phyloP scores from a whole-genome alignment of 92 coral and sea anemone species.

The Meandrina meandrites region DNA sequence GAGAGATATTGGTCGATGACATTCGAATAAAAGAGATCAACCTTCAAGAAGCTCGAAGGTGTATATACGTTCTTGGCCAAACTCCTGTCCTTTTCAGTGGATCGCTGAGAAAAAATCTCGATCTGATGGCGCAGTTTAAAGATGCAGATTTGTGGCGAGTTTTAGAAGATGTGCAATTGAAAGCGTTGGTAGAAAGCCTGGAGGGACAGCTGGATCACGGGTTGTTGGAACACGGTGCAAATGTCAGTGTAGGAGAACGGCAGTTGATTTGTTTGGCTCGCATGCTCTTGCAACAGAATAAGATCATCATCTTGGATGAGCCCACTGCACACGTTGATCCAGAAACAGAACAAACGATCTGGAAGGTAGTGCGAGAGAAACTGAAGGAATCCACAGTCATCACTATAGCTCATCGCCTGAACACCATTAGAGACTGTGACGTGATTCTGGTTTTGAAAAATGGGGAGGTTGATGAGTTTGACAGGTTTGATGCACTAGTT shows the following conservation, averaged over 20 bases:
- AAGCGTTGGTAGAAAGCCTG: slow-evolving; percentile 53
- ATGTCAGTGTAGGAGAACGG: slow-evolving; percentile 77
- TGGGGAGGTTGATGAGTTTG: slow-evolving; percentile 11
- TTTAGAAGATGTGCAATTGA: slow-evolving; percentile 72
- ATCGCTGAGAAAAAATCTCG: slow-evolving; percentile 66
- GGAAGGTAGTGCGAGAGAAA: slow-evolving; percentile 22
- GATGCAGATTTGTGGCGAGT: slow-evolving; percentile 73
- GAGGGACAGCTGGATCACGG: slow-evolving; percentile 60
- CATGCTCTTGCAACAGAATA: slow-evolving; percentile 68
- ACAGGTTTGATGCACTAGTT: neutral
- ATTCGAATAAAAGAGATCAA: slow-evolving; percentile 29
- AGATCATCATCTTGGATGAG: slow-evolving; percentile 76
- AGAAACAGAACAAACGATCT: slow-evolving; percentile 59
- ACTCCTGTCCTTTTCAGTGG: slow-evolving; percentile 75
- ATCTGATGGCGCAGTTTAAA: slow-evolving; percentile 56
- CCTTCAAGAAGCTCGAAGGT: slow-evolving; percentile 70
- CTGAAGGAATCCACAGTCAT: slow-evolving; percentile 20
- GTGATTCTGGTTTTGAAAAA: slow-evolving; percentile 6
- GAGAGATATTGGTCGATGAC: slow-evolving; percentile 26
- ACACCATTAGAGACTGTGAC: slow-evolving; percentile 32
- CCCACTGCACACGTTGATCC: slow-evolving; percentile 85
- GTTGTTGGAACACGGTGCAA: slow-evolving; percentile 68
- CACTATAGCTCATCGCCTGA: slow-evolving; percentile 24
- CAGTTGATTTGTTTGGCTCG: slow-evolving; percentile 77
- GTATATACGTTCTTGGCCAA: slow-evolving; percentile 72